phyloP scores from a whole-genome alignment of 2,797 vertebrate species.

The Pitangus sulphuratus region DNA sequence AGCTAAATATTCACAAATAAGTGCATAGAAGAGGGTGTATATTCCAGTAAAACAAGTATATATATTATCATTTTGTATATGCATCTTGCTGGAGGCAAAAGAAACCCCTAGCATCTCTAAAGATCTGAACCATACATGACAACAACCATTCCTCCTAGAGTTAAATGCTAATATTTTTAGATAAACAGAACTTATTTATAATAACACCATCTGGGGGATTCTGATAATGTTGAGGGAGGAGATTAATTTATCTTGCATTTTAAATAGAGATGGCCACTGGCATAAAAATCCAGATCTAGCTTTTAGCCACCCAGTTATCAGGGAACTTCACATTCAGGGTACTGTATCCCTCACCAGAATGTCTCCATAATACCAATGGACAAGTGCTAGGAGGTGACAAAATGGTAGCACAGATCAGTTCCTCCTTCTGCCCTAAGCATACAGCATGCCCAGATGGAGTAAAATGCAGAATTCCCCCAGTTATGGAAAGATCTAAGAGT shows the following conservation, averaged over 20 bases:
- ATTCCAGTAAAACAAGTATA: background rate
- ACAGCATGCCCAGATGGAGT: background rate
- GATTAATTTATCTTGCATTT: constrained; percentile 72
- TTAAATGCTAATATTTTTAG: constrained; percentile 66
- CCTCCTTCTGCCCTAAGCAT: background rate
- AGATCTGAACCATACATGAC: constrained; percentile 42
- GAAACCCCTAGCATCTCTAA: constrained; percentile 6
- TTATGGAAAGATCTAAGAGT: background rate
- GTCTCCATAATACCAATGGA: background rate
- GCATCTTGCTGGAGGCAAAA: constrained; percentile 38
- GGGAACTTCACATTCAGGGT: constrained; percentile 31
- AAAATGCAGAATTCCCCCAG: background rate
- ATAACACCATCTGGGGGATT: constrained; percentile 45
- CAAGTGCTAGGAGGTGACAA: background rate
- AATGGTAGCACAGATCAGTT: background rate
- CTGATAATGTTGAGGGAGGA: constrained; percentile 62
- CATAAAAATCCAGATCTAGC: constrained; percentile 51
- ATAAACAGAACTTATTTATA: constrained; percentile 68
- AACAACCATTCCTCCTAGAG: constrained; percentile 48
- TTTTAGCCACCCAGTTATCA: constrained; percentile 50
- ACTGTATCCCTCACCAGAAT: background rate
- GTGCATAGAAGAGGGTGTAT: background rate
- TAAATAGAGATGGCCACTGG: constrained; percentile 58
- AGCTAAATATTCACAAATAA: background rate
- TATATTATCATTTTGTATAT: background rate